A percentile compares a stretch with the other conserved stretches of the same genome.
phyloP scores from a whole-genome alignment of 2,797 vertebrate genomes.

The Aythya fuligula region DNA sequence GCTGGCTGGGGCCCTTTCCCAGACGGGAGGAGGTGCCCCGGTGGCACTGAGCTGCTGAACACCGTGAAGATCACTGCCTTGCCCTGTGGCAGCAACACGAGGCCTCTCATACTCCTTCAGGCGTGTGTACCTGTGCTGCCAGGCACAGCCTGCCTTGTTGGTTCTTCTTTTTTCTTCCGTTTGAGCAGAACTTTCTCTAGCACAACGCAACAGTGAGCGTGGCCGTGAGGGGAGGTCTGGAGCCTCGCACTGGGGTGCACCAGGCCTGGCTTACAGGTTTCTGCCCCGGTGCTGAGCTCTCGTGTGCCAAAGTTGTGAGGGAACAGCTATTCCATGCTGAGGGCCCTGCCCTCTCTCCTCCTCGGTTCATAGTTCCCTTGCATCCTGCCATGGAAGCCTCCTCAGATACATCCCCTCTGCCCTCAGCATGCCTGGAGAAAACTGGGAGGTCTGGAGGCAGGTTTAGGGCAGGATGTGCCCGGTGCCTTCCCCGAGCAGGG shows the following conservation, averaged over 20 bases:
- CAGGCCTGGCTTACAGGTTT: background rate
- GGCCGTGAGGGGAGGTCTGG: background rate
- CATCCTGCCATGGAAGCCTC: background rate
- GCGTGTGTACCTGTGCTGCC: background rate
- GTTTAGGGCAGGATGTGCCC: background rate
- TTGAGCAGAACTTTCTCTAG: background rate
- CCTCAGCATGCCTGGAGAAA: background rate
- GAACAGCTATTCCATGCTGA: background rate
- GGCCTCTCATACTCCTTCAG: background rate
- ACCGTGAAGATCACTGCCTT: background rate
- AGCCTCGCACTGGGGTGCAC: background rate
- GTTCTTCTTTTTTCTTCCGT: background rate
- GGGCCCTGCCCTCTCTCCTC: background rate
- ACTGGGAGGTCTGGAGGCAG: fast-evolving
- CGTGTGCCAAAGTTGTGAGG: conserved; percentile 37
- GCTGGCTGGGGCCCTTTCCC: background rate
- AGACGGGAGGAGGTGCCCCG: background rate
- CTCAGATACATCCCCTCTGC: background rate
- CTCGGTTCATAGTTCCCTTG: background rate
- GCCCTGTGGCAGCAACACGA: background rate
- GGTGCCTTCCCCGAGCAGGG: background rate
- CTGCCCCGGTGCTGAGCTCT: background rate
- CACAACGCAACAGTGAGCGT: background rate
- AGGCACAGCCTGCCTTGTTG: background rate
- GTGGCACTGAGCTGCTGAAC: background rate